Base-by-base conservation (phyloP, 2,888 invertebrate species). In the Lasioglossum malachurum region DNA sequence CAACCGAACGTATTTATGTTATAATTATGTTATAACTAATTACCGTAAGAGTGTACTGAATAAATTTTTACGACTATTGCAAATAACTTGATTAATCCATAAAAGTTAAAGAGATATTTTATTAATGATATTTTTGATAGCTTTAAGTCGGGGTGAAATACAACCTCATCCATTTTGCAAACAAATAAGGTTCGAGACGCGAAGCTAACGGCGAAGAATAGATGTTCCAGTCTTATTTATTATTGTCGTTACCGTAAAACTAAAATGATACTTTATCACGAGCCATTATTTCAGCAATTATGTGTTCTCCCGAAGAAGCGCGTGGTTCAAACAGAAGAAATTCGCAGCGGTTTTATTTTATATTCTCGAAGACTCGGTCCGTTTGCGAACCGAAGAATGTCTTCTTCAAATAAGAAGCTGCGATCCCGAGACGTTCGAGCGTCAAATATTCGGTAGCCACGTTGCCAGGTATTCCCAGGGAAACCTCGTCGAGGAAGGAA, bases 381-480 rank as follows among this genome's bases (percentile, higher is more conserved):
- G 23, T 73, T 49, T 74, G 49, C 49, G 49, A 46, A 49, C 23
- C 10, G 23, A 60, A 75, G 41, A 41, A 75, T 27, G 41, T 60
- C 27, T 64, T 64, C 64, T 31, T 64, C 64, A 31, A 60, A 53
- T 72, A 67, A 81, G 35, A 44, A 23, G 60, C 8, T 27, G 46
- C 53, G 35, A 38, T 69, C 67, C 35, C 10, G 69, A 53, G 44
- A 31, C n/a, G 23, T 2, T 44, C 44, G 44, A 74, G 44, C 78
- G 46, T 35, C 41, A 31, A n/a, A 41, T 49, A 69, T 53, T 78
- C 75, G 53, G 67, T 73, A 64, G 57, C 64, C 41, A 46, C 23
- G 46, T 19, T 72, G 78, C 31, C 8, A n/a, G 53, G 64, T 53
- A 67, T 75, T 73, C 53, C 23, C 67, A 75, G 53, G 69, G 60